phyloP scores from a whole-genome alignment of 2,797 vertebrate species.

The Notamacropus eugenii region DNA sequence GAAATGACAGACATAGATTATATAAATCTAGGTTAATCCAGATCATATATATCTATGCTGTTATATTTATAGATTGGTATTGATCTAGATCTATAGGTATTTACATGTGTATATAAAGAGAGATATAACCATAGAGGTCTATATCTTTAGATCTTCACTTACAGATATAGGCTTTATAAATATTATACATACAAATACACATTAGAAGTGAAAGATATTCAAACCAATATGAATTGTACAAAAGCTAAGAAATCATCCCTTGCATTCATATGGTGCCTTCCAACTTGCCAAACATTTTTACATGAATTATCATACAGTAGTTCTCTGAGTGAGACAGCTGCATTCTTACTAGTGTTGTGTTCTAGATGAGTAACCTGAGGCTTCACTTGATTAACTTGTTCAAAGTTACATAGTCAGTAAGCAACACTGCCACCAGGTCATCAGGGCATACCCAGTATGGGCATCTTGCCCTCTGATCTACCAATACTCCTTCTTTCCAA shows the following conservation, averaged over 20 bases:
- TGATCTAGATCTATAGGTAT: not conserved
- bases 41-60: not conserved
- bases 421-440: not conserved
- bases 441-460: not conserved
- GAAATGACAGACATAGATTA: not conserved
- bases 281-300: not conserved
- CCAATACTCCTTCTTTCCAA: not conserved
- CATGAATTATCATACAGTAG: not conserved
- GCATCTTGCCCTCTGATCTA: not conserved
- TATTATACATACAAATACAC: too few relatives aligned
- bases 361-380: not conserved
- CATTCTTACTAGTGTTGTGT: not conserved
- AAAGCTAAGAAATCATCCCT: not conserved
- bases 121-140: not conserved
- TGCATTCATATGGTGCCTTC: not conserved
- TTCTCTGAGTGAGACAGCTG: not conserved
- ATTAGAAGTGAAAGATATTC: too few relatives aligned
- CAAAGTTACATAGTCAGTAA: not conserved
- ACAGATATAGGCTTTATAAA: too few relatives aligned
- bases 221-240: not conserved
- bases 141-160: too few relatives aligned
- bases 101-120: not conserved
- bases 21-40: not conserved
- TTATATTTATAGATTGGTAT: not conserved
- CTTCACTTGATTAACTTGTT: not conserved